Conservation (phyloP, 1,140 invertebrate genomes). For the Ridgeia piscesae region DNA sequence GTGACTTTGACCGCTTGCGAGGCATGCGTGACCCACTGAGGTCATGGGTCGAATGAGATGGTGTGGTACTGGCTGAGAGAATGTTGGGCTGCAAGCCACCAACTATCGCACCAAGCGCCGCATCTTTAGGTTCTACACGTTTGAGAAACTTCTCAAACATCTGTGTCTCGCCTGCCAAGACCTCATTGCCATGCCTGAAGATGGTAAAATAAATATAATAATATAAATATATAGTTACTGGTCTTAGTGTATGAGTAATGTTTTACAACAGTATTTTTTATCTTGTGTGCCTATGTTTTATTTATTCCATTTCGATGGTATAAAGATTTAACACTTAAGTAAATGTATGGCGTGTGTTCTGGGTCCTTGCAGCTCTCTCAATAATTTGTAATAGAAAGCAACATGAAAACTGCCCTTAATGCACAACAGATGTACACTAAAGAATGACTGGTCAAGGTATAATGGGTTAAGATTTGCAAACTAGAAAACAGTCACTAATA, state of each 20-base stretch:
- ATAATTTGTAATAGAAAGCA: too few relatives aligned
- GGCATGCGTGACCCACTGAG: slow-evolving; percentile 34
- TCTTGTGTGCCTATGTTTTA: background rate
- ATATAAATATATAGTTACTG: background rate
- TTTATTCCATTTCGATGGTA: background rate
- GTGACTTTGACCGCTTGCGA: slow-evolving; percentile 52
- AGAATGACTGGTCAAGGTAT: too few relatives aligned
- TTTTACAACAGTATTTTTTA: background rate
- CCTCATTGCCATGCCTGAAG: slow-evolving; percentile 53
- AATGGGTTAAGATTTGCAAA: background rate
- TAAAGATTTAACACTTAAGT: background rate
- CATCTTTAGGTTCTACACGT: slow-evolving; percentile 50
- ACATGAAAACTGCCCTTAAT: too few relatives aligned
- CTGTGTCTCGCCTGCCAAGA: slow-evolving; percentile 52
- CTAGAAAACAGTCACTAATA: too few relatives aligned
- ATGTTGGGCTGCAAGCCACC: background rate
- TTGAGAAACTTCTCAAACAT: slow-evolving; percentile 59
- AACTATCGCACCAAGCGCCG: background rate
- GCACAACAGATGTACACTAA: too few relatives aligned
- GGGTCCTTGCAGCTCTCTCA: too few relatives aligned
- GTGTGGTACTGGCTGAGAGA: slow-evolving; percentile 24
- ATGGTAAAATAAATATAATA: background rate
- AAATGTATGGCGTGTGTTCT: too few relatives aligned
- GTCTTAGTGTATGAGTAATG: background rate
- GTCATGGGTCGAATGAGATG: slow-evolving; percentile 39